Base-by-base conservation (phyloP, 2,888 invertebrate species). In the Operophtera brumata region DNA sequence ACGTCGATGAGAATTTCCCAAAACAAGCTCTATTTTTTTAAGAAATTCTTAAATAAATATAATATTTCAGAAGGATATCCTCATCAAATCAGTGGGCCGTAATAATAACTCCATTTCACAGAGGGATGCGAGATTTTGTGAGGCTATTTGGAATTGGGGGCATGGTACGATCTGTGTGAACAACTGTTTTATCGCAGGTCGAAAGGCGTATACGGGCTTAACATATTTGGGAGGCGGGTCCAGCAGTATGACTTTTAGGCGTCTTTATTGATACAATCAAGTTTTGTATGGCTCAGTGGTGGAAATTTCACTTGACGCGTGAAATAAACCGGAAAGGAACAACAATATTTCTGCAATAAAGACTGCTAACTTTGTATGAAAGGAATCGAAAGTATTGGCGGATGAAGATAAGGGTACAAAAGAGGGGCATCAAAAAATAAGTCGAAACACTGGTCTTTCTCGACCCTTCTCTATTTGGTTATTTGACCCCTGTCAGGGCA, bases 91-190 rank as follows among this genome's bases (percentile, higher is more conserved):
- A 82, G 73, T 76, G 78, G 73, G 70, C 82, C 82, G 80, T 77
- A 81, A 83, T 84, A 87, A 86, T 80, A 86, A 82, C 79, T 78
- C 76, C 73, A 82, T 82, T 77, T 76, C 70, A 82, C 78, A 84
- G 86, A 85, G 82, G 83, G 80, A 75, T 75, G 71, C 70, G 78
- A 77, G 74, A 82, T 86, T 83, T 81, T 77, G 77, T 71, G 78
- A 74, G 78, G 75, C 82, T 79, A 85, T 85, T 86, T 84, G 67
- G 77, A 67, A 72, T 72, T 73, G 71, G 64, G 73, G 77, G 70
- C 73, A 76, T 64, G 73, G 77, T 79, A 78, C 74, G 75, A 75
- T 70, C 68, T 66, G 55, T 59, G 54, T 55, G 50, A 57, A 60
- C 55, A 63, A 54, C 54, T 54, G 60, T 61, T 64, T 74, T 73